A percentile compares a stretch with the other conserved stretches of the same genome.
phyloP scores from a whole-genome alignment of 2,797 vertebrate species.

The Anas bahamensis region DNA sequence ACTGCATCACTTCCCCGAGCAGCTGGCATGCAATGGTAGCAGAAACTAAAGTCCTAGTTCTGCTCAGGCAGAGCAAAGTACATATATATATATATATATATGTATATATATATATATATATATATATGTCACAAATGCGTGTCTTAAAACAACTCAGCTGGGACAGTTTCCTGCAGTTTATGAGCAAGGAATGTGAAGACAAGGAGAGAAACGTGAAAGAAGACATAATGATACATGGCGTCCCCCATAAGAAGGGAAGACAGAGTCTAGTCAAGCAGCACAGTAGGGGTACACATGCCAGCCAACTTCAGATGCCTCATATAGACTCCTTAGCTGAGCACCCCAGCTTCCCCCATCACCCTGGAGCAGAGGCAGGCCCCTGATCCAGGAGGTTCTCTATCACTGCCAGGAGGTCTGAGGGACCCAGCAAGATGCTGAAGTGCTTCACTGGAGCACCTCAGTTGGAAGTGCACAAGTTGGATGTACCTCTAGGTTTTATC shows the following conservation, averaged over 20 bases:
- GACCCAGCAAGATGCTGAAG: too few species aligned
- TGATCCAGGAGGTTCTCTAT: neutral
- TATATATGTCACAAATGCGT: neutral
- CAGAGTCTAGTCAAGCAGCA: rapidly evolving
- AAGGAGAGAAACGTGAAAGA: neutral
- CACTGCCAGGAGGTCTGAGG: neutral
- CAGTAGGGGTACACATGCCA: neutral
- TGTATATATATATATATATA: neutral
- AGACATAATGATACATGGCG: neutral
- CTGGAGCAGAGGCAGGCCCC: neutral
- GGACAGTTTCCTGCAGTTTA: neutral
- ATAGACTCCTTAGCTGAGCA: rapidly evolving
- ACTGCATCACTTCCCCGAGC: neutral
- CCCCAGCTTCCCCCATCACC: neutral
- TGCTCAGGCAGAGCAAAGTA: neutral
- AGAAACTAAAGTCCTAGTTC: neutral
- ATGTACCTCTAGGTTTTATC: neutral
- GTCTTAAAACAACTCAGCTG: neutral
- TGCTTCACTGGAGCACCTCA: neutral
- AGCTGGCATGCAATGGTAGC: neutral
- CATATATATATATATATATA: neutral
- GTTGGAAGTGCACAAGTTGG: neutral
- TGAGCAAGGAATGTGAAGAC: neutral
- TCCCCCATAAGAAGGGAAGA: rapidly evolving
- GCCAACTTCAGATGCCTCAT: neutral